phyloP scores from a whole-genome alignment of 2,113 vertebrate genomes.

The Cyprichromis sp. region DNA sequence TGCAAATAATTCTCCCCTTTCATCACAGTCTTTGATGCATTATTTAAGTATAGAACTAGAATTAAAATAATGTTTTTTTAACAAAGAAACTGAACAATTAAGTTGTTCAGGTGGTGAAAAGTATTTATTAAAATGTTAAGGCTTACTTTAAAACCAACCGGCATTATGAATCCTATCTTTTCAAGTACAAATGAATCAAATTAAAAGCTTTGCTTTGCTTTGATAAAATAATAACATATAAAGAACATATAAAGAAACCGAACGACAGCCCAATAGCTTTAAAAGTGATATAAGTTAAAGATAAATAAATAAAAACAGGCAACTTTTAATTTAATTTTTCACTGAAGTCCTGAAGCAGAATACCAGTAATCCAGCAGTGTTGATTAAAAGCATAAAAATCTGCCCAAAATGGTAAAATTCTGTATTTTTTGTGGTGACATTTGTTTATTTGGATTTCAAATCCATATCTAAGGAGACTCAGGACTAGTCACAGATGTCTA shows the following conservation, averaged over 20 bases:
- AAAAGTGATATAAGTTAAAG: background rate
- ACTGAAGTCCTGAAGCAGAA: background rate
- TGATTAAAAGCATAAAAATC: background rate
- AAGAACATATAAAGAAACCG: background rate
- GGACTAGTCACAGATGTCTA: rapidly evolving
- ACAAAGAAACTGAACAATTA: background rate
- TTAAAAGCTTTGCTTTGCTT: background rate
- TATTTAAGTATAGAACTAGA: background rate
- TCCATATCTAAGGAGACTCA: background rate
- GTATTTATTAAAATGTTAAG: background rate
- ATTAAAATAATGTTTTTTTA: background rate
- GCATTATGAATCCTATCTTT: background rate
- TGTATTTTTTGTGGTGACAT: background rate
- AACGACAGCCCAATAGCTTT: background rate
- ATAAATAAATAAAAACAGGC: background rate
- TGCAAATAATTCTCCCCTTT: background rate
- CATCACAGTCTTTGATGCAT: background rate
- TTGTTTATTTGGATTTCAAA: background rate
- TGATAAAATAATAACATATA: background rate
- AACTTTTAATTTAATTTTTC: background rate
- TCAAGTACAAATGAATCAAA: background rate
- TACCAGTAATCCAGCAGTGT: background rate
- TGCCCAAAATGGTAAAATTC: background rate
- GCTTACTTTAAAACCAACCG: background rate
- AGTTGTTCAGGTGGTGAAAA: background rate